Conservation (phyloP, 2,797 vertebrate genomes). For the Pogonophryne albipinna region DNA sequence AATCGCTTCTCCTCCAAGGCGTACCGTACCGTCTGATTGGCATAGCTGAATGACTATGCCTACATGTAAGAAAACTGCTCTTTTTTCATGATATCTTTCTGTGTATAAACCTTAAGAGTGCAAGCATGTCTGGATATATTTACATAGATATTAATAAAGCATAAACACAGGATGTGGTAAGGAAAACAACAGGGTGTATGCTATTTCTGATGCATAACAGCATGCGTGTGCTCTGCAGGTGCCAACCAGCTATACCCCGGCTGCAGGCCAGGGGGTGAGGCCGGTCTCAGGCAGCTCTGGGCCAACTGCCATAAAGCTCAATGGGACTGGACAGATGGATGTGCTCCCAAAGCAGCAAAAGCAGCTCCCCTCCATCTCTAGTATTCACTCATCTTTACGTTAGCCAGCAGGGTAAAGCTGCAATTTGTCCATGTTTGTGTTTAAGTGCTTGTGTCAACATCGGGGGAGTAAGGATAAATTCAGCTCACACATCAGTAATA, state of each 20-base stretch:
- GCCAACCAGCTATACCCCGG: constrained; percentile 31
- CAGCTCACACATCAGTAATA: not conserved
- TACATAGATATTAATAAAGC: constrained; percentile 23
- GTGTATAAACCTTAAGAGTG: constrained; percentile 38
- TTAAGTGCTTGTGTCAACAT: constrained; percentile 1
- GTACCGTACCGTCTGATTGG: constrained; percentile 21
- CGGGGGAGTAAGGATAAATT: not conserved
- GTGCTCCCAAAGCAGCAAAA: constrained; percentile 25
- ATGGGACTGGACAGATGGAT: constrained; percentile 51
- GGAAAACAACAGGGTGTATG: constrained; percentile 5
- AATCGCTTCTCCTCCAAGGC: constrained; percentile 21
- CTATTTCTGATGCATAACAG: constrained; percentile 23
- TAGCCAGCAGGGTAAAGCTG: constrained; percentile 30
- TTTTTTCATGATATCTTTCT: constrained; percentile 13
- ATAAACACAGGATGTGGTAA: constrained; percentile 39
- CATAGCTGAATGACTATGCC: constrained; percentile 8
- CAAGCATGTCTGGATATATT: constrained; percentile 11
- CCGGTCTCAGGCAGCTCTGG: constrained; percentile 28
- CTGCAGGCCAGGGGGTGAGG: constrained; percentile 18
- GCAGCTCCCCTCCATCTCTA: constrained; percentile 38
- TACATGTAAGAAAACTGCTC: constrained; percentile 21
- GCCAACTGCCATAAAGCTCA: constrained; percentile 36
- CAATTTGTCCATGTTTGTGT: constrained; percentile 20
- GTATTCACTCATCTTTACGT: constrained; percentile 25
- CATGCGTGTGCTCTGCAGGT: constrained; percentile 36